Conservation (phyloP, 2,888 invertebrate genomes). For the Luffia ferchaultella region DNA sequence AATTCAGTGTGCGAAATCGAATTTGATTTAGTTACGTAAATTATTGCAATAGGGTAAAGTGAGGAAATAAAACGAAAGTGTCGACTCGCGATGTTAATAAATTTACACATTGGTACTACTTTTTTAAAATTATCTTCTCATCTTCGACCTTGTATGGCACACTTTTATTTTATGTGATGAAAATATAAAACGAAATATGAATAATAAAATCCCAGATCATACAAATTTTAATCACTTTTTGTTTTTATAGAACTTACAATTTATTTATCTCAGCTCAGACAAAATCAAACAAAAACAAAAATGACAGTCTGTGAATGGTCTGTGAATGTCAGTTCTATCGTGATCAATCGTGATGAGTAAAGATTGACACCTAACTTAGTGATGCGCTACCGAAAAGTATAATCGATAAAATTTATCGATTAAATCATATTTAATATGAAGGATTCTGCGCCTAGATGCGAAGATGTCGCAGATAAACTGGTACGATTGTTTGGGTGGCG, state of each 20-base stretch:
- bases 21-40: background rate
- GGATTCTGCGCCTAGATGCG: conserved; percentile 72
- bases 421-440: conserved; percentile 45
- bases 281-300: too few relatives aligned
- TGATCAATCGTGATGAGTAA: too few relatives aligned
- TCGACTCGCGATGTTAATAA: background rate
- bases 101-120: background rate
- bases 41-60: background rate
- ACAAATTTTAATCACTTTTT: background rate
- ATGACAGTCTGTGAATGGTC: too few relatives aligned
- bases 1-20: background rate
- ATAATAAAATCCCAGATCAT: background rate
- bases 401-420: background rate
- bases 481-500: conserved; percentile 81
- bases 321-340: too few relatives aligned
- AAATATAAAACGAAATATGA: background rate
- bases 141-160: background rate
- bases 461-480: conserved; percentile 79
- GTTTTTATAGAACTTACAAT: too few relatives aligned
- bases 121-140: background rate
- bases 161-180: background rate
- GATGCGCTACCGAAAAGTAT: background rate
- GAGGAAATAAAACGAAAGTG: background rate
- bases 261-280: too few relatives aligned
- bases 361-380: background rate